These are phyloP conservation scores for Osmoderma eremita DNA, from an alignment of 2,888 invertebrate genomes.

Conservation along the genomic window DNA sequence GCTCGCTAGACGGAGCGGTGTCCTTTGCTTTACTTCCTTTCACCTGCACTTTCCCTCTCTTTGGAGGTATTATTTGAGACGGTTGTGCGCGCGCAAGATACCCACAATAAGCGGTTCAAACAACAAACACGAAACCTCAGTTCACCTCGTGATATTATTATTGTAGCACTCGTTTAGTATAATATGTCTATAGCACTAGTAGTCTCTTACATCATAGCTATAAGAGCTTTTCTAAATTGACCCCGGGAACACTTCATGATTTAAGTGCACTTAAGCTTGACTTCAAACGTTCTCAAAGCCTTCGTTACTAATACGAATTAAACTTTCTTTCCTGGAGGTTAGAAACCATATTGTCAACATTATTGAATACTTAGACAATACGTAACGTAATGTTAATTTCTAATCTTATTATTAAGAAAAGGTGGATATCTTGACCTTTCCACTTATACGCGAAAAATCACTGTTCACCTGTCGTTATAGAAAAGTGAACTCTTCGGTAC, in stretches of 20 bases:
- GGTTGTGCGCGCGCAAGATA: constrained; percentile 50
- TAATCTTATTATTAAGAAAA: neutral
- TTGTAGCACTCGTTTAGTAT: constrained; percentile 44
- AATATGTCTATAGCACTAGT: constrained; percentile 19
- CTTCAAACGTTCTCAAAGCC: neutral
- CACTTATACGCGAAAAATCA: neutral
- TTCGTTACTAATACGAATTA: neutral
- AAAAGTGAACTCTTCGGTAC: constrained; percentile 6
- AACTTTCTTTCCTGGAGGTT: constrained; percentile 22
- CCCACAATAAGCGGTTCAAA: constrained; percentile 48
- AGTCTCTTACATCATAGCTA: constrained; percentile 21
- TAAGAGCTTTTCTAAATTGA: constrained; percentile 14
- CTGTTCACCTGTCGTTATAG: neutral
- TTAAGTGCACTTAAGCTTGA: constrained; percentile 7
- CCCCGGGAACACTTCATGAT: neutral
- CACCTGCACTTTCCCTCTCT: constrained; percentile 54
- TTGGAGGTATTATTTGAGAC: constrained; percentile 48
- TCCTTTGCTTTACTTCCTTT: constrained; percentile 51
- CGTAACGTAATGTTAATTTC: constrained; percentile 1
- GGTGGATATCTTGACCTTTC: constrained; percentile 1
- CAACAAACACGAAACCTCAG: constrained; percentile 45
- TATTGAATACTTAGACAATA: constrained; percentile 1
- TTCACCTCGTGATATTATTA: constrained; percentile 50
- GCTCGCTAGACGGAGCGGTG: constrained; percentile 48
- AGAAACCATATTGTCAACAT: constrained; percentile 17